Base-by-base conservation (phyloP, 2,888 invertebrate species). In the Nymphalis c-album region DNA sequence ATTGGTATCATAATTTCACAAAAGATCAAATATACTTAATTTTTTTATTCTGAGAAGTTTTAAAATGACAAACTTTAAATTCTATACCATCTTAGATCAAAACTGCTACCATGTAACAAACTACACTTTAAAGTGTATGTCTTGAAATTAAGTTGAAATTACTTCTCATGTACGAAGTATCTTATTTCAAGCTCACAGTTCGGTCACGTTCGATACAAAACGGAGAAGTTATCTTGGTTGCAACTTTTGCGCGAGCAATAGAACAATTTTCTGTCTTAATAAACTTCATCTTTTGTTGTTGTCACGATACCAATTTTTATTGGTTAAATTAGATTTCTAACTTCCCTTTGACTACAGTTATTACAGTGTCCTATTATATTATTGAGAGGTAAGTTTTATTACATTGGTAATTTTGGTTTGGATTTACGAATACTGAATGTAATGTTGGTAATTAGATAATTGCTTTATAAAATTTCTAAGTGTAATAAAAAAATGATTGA, bases 191-290 rank as follows among this genome's bases (percentile, higher is more conserved):
- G 63, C 65, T 60, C 59, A 69, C 73, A 67, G 73, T 76, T 76
- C 64, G 74, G 76, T 76, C 78, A 78, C 77, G 78, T 71, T 47
- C 69, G 71, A 60, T 62, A 64, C 72, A 73, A 72, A 75, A 75
- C 73, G 74, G 68, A 67, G 69, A 75, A 78, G 72, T 77, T 78
- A 76, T 76, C 75, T 73, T 68, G 73, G 73, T 59, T 69, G 72
- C 72, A 72, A 74, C 70, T 75, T 75, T 69, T 68, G 65, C 68
- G 13, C 57, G 53, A 71, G 71, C 69, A 71, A 76, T 73, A 72
- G 73, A 70, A 70, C 69, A 74, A 72, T 73, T 74, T 75, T 74
- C 71, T 71, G 68, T 71, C 72, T 71, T 73, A 71, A 72, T 69
- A 73, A 74, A 74, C 71, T 74, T 71, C 68, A 68, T 63, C 66